Evolutionary conservation across 2,888 invertebrate species (phyloP), one percentile per base, ranked within the genome.

Genomic region (Dasysyrphus albostriatus): DNA sequence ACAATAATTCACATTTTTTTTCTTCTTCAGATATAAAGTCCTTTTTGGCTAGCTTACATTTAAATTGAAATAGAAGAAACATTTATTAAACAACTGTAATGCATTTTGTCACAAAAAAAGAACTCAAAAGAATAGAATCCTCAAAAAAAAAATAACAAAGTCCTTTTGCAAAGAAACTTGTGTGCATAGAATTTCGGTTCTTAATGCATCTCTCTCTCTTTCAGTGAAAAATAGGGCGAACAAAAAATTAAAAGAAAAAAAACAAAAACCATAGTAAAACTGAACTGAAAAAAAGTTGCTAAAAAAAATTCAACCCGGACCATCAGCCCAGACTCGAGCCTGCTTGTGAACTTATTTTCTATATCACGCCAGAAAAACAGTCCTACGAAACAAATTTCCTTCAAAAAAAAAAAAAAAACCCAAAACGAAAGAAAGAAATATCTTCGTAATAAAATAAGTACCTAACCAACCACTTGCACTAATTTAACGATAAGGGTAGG

Each of bases 391-490:
- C 69, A 69, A 69, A 69, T 69, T 69, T 19, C 49, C 49, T 12
- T 19, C n/a, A 61, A 29, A 65, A 49, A 49, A 14, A n/a, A 5
- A 54, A 29, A 14, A 47, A n/a, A 58, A 9, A 34, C 42, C n/a
- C 29, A 56, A 65, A 70, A 63, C 37, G 44, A 54, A 61, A 37
- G 56, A 47, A 82, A 72, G 76, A 54, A 51, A 42, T 19, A 39
- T 51, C 72, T 82, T 77, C 75, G 83, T 83, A 87, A 87, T 87
- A 88, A 88, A 88, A 83, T 88, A 88, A 88, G 83, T 83, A 88
- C 83, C 88, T 80, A 88, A 88, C 88, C 88, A 88, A 83, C 83
- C 88, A 88, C 88, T 88, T 88, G 88, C 88, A 88, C 88, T 88
- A 88, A 88, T 83, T 88, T 88, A 88, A 80, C 88, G 88, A 88